Base-by-base conservation (phyloP, 35 echinoderm and acorn worm species). In the Stichopus chloronotus region DNA sequence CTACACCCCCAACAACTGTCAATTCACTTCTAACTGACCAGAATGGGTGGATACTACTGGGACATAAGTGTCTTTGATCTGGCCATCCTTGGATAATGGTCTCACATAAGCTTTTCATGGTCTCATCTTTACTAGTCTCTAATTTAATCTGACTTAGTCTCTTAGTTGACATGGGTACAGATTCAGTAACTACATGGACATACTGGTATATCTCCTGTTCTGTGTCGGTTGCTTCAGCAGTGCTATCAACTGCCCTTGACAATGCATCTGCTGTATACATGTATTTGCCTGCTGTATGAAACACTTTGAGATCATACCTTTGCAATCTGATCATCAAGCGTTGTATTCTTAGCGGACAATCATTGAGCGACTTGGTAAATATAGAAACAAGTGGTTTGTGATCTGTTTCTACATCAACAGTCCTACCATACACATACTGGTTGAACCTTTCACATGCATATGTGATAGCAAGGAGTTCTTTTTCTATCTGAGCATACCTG, bases 371-470 rank as follows among this genome's bases (percentile, higher is more conserved):
- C 52, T 93, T 93, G 8, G 54, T 30, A 54, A 93, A 93, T 11
- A 93, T 59, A 3, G 81, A 8, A 10, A 93, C 43, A n/a, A 94
- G 53, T 10, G 87, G 93, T 59, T 94, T 94, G 20, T 94, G 87
- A 82, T 94, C 87, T 12, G 93, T 94, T 20, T 94, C 76, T 56
- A 53, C 87, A 5, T 12, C n/a, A 7, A 90, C 57, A 4, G 12
- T 81, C 24, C 83, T 10, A 4, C 93, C 87, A 71, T 81, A 94
- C 1, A 94, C 16, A 78, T 78, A 94, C 24, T 60, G 72, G 6
- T 94, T 74, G 53, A 90, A 94, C 12, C 85, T 54, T 56, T 94
- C 87, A 21, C 86, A 94, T n/a, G 93, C 93, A 72, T 78, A 94
- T 8, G 78, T 81, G 55, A 90, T 55, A 19, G 19, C 72, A 3